Conservation (phyloP, 1,140 invertebrate genomes). For the Caenorhabditis inopinata region DNA sequence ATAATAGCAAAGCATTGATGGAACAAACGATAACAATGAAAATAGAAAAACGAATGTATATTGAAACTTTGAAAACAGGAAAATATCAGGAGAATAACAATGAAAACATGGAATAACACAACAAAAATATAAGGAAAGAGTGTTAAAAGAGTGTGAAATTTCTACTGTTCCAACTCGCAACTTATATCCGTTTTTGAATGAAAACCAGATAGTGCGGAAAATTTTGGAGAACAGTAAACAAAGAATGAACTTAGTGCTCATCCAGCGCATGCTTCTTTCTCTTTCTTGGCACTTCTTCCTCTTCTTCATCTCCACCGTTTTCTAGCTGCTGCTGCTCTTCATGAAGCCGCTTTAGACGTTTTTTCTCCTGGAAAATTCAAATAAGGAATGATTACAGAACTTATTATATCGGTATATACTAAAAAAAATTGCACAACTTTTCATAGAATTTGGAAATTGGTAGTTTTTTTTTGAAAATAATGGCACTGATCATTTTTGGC, state of each 20-base stretch:
- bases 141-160: too few relatives aligned
- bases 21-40: too few relatives aligned
- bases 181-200: too few relatives aligned
- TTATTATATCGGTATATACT: too few relatives aligned
- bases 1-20: too few relatives aligned
- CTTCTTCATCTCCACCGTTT: neutral
- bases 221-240: neutral
- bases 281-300: neutral
- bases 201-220: neutral
- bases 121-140: neutral
- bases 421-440: too few relatives aligned
- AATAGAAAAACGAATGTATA: too few relatives aligned
- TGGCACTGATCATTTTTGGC: too few relatives aligned
- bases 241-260: neutral
- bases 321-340: neutral
- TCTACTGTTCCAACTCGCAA: too few relatives aligned
- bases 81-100: neutral
- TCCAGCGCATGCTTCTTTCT: constrained; percentile 14
- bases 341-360: constrained; percentile 5
- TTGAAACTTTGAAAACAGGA: neutral
- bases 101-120: neutral
- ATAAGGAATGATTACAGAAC: too few relatives aligned
- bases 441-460: too few relatives aligned
- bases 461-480: too few relatives aligned
- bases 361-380: constrained; percentile 19